Evolutionary conservation across 2,113 vertebrate species (phyloP), one percentile per base, ranked within the genome.

Genomic region (Illadopsis cleaveri): DNA sequence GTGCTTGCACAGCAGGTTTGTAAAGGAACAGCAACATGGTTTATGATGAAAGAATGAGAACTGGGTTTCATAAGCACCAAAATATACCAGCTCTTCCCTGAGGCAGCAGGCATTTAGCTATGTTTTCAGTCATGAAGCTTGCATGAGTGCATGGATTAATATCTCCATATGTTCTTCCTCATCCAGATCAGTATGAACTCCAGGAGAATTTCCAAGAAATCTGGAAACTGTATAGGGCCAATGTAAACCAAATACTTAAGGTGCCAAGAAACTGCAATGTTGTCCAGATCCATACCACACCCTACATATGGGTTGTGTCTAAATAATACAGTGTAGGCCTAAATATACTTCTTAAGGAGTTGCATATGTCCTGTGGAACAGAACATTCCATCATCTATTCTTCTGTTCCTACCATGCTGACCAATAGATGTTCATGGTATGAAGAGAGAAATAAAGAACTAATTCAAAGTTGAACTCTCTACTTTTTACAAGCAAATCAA

Each of bases 191-290:
- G 31, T 79, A 90, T 82, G 85, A 96, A 86, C 70, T 85, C 54
- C 90, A 96, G 94, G 85, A 90, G 47, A 88, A 90, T 86, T 90
- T 95, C 87, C 93, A 97, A 87, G 71, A 85, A 97, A 93, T 94
- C 90, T 97, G 94, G 94, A 94, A 96, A 91, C 21, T 86, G 71
- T 94, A 88, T 44, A 91, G 22, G 33, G 38, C 70, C 93, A 91
- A 58, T 86, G 82, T 95, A 96, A 96, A 96, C 85, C 54, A 87
- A 94, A 57, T 51, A 61, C 15, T 61, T 87, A 53, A 79, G 33
- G 12, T 94, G 95, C 95, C 95, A 97, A 92, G 79, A 91, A 92
- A 66, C 54, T 93, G 77, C 92, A 94, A 23, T 88, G 57, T 66
- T 91, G 51, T 94, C 82, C 87, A 96, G 87, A 95, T 81, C 87